phyloP scores from a whole-genome alignment of 2,113 vertebrate genomes.

The Hyaena hyaena region DNA sequence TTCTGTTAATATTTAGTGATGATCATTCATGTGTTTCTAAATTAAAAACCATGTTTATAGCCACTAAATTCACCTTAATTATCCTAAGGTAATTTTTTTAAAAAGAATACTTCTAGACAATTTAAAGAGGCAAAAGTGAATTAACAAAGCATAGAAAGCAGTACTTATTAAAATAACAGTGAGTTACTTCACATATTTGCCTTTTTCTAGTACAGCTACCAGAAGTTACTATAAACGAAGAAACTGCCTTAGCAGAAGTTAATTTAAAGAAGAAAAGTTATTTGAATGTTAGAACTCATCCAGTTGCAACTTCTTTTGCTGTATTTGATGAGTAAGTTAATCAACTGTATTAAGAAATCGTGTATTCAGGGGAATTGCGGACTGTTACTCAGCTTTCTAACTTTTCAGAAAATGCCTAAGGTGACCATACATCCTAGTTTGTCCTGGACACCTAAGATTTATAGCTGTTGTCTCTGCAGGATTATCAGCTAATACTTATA shows the following conservation, averaged over 20 bases:
- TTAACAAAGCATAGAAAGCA: neutral
- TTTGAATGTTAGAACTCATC: conserved; percentile 91
- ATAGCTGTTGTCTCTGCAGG: neutral
- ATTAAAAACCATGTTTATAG: neutral
- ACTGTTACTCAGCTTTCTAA: neutral
- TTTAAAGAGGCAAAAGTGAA: neutral
- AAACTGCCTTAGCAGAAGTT: conserved; percentile 92
- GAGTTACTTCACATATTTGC: conserved; percentile 11
- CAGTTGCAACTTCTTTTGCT: conserved; percentile 93
- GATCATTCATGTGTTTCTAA: neutral
- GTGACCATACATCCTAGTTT: neutral
- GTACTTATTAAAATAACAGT: neutral
- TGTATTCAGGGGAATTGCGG: neutral
- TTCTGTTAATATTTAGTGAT: neutral
- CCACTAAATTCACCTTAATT: neutral
- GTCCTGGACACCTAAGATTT: neutral
- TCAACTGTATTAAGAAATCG: neutral
- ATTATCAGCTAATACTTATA: neutral
- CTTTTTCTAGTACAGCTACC: conserved; percentile 91
- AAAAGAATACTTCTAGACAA: conserved; percentile 1
- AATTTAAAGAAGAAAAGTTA: conserved; percentile 89
- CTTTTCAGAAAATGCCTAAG: neutral
- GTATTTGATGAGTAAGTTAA: conserved; percentile 95
- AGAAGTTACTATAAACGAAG: conserved; percentile 91
- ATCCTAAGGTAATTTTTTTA: neutral